Conservation (phyloP, 2,113 vertebrate genomes). For the Gallinago media region DNA sequence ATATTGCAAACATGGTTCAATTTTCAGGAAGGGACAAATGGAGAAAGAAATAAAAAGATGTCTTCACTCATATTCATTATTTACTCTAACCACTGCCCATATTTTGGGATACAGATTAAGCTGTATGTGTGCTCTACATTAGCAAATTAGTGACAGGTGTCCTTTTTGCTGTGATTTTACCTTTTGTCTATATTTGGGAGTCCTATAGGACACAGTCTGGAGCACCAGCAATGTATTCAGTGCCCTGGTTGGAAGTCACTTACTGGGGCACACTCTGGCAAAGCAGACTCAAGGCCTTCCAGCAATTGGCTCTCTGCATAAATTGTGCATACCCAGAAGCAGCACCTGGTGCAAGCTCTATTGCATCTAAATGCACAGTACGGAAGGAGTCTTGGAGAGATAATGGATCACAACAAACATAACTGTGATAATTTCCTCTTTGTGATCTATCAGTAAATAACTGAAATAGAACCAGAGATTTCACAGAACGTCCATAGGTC, state of each 20-base stretch:
- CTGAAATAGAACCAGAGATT: neutral
- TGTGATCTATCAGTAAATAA: neutral
- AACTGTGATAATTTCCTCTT: accelerated
- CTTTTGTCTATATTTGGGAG: neutral
- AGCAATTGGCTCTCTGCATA: accelerated
- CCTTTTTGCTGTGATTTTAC: neutral
- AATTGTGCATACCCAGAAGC: neutral
- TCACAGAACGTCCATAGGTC: neutral
- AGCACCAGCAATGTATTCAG: accelerated
- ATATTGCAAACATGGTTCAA: neutral
- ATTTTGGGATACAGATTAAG: neutral
- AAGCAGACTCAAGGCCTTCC: neutral
- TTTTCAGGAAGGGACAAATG: neutral
- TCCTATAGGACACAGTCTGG: neutral
- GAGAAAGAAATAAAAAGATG: neutral
- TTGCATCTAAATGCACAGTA: neutral
- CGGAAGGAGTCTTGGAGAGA: neutral
- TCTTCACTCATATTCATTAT: neutral
- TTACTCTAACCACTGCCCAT: neutral
- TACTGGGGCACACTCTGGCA: accelerated
- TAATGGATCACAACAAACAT: neutral
- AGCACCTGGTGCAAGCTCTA: neutral
- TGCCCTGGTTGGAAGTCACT: neutral
- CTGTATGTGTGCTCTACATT: neutral
- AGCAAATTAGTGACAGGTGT: neutral